These are phyloP conservation scores for Stichodactyla helianthus DNA, from an alignment of 64 coral and sea anemone genomes.

Conservation along the genomic window DNA sequence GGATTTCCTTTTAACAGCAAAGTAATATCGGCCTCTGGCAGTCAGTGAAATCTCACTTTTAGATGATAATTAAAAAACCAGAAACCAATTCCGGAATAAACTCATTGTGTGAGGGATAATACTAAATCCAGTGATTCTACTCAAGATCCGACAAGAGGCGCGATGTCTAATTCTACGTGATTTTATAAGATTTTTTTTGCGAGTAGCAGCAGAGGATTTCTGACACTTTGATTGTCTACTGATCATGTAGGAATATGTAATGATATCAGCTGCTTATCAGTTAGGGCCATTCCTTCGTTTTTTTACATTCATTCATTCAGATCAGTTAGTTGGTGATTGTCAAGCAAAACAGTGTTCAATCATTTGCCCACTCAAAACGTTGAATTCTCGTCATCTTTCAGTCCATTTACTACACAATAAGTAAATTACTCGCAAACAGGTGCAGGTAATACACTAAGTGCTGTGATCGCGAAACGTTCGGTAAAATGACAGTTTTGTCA, in stretches of 20 bases:
- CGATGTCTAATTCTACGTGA: neutral
- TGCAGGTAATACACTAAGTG: neutral
- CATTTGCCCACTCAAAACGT: neutral
- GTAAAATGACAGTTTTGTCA: neutral
- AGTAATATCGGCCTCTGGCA: slow-evolving; percentile 1
- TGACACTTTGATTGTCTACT: too few species aligned
- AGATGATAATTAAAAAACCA: neutral
- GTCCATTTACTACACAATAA: neutral
- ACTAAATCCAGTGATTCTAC: neutral
- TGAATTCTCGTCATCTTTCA: neutral
- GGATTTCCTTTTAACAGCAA: neutral
- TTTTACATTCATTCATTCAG: neutral
- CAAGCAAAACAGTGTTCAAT: neutral
- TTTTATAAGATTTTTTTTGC: neutral
- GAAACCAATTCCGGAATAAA: neutral
- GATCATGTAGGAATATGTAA: neutral
- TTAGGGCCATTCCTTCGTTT: neutral
- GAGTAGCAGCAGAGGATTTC: too few species aligned
- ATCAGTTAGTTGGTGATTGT: neutral
- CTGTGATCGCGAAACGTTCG: neutral
- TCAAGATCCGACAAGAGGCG: neutral
- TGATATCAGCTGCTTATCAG: neutral
- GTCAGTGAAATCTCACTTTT: neutral
- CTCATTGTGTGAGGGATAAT: neutral
- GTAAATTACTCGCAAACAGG: neutral